These are phyloP conservation scores for Chloromyia formosa DNA, from an alignment of 2,888 invertebrate species.

Conservation along the genomic window DNA sequence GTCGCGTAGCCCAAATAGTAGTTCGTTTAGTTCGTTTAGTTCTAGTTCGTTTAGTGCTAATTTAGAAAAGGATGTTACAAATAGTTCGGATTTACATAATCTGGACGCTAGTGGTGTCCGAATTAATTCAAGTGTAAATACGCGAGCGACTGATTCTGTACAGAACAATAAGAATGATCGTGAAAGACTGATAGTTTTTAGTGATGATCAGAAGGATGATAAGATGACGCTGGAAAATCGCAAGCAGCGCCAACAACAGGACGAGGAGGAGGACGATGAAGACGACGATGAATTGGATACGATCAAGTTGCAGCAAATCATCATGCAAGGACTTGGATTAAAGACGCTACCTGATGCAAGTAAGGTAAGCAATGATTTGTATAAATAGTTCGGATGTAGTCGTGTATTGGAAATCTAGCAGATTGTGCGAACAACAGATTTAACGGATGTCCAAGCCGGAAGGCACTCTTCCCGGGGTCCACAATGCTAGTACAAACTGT, in stretches of 20 bases:
- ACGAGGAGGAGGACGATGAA: conserved; percentile 13
- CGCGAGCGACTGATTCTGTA: background rate
- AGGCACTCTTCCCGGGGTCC: too few relatives aligned
- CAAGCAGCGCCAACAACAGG: background rate
- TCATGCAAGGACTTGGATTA: conserved; percentile 59
- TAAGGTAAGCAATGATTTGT: conserved; percentile 57
- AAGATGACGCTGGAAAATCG: background rate
- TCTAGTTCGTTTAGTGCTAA: too few relatives aligned
- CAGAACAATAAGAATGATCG: background rate
- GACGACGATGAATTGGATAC: conserved; percentile 50
- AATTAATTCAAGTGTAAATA: background rate
- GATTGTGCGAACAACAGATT: too few relatives aligned
- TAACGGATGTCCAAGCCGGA: too few relatives aligned
- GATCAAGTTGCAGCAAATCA: conserved; percentile 54
- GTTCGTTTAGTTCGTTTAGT: too few relatives aligned
- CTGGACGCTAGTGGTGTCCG: too few relatives aligned
- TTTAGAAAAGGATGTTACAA: background rate
- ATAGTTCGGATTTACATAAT: background rate
- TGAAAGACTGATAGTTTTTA: conserved; percentile 46
- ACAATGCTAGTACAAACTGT: too few relatives aligned
- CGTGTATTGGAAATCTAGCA: background rate
- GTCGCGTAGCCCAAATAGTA: background rate
- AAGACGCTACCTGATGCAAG: conserved; percentile 57
- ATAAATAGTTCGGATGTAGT: too few relatives aligned
- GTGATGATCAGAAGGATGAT: background rate